Conservation (phyloP, 2,113 vertebrate species). For the Calonectris borealis region DNA sequence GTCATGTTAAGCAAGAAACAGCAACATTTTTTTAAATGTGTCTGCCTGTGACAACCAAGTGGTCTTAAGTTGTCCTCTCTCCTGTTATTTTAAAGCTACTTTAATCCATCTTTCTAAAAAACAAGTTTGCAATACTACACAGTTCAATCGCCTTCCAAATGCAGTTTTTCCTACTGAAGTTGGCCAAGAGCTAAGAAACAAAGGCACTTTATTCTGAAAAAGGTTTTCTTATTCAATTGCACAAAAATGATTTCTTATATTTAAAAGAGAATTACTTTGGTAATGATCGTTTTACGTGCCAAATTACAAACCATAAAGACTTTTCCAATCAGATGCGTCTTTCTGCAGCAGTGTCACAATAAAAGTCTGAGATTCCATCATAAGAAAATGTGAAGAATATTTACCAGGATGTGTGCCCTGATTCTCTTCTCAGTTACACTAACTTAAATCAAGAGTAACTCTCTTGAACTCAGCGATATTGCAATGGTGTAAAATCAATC, state of each 20-base stretch:
- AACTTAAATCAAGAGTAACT: background rate
- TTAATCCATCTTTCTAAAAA: background rate
- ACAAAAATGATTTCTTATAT: background rate
- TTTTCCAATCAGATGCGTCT: fast-evolving
- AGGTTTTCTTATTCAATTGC: background rate
- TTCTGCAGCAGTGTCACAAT: background rate
- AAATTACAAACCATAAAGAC: background rate
- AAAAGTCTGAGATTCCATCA: background rate
- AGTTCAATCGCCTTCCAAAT: background rate
- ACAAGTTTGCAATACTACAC: background rate
- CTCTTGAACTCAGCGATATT: background rate
- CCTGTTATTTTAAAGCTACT: background rate
- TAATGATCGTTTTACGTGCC: background rate
- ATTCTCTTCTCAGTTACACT: background rate
- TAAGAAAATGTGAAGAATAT: background rate
- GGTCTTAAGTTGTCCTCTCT: background rate
- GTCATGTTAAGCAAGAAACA: background rate
- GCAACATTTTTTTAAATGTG: background rate
- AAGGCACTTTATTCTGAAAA: background rate
- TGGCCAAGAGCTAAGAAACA: background rate
- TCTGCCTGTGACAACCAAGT: background rate
- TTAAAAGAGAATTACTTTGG: background rate
- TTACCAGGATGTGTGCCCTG: background rate
- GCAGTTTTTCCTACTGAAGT: background rate
- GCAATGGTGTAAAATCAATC: background rate